These are phyloP conservation scores for Sarotherodon lohbergeri DNA, from an alignment of 2,113 vertebrate genomes.

Conservation along the genomic window DNA sequence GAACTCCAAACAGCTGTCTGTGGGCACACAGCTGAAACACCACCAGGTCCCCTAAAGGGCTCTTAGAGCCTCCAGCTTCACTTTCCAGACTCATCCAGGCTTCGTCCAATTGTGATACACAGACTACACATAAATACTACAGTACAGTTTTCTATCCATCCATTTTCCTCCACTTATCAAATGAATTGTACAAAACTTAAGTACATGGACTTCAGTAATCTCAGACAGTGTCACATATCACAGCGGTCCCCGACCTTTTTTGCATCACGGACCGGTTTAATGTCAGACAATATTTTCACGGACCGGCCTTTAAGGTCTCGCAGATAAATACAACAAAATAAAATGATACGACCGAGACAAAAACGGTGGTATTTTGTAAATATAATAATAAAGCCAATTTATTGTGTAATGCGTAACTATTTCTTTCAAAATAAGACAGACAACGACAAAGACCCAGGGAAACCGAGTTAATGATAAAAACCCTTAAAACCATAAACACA, in stretches of 20 bases:
- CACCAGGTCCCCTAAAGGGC: neutral
- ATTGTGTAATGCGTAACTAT: neutral
- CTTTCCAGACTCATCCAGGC: neutral
- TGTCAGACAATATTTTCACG: accelerated
- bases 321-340: neutral
- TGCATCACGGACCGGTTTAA: neutral
- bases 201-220: neutral
- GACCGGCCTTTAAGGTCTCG: neutral
- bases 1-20: neutral
- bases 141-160: neutral
- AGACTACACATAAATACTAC: neutral
- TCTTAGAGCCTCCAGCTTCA: neutral
- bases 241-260: neutral
- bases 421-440: neutral
- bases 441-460: neutral
- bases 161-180: neutral
- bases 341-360: neutral
- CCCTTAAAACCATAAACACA: neutral
- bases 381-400: accelerated
- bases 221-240: neutral
- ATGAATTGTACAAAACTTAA: neutral
- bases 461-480: neutral
- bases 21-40: neutral
- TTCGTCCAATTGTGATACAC: neutral
- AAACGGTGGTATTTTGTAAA: neutral